Conservation (phyloP, 2,797 vertebrate species). For the Peromyscus nudipes region DNA sequence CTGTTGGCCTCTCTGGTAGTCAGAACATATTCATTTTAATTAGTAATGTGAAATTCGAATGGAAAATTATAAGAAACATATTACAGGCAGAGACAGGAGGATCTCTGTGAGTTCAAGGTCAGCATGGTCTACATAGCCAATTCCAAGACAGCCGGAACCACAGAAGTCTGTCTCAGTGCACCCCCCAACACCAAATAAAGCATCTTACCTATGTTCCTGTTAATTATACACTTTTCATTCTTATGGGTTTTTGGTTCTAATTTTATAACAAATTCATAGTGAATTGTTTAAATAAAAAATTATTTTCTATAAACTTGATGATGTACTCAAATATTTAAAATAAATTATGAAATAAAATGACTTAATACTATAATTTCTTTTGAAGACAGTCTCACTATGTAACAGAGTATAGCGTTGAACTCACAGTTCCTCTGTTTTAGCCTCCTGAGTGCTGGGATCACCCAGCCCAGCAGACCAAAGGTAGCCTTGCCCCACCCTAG, state of each 20-base stretch:
- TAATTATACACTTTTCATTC: constrained; percentile 27
- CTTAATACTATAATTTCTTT: background rate
- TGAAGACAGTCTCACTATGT: background rate
- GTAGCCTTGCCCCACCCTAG: background rate
- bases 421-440: background rate
- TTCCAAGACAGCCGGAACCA: background rate
- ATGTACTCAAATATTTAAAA: constrained; percentile 24
- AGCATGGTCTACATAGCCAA: background rate
- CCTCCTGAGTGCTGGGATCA: background rate
- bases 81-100: background rate
- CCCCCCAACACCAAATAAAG: background rate
- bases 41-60: background rate
- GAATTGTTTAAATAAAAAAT: background rate
- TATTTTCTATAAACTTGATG: background rate
- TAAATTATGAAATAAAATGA: constrained; percentile 13
- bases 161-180: background rate
- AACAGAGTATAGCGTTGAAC: background rate
- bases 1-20: background rate
- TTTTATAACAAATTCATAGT: constrained; percentile 37
- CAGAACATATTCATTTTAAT: background rate
- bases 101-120: background rate
- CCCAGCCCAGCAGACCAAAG: background rate
- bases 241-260: constrained; percentile 4
- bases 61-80: constrained; percentile 6
- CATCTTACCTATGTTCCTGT: background rate